A percentile compares a stretch with the other conserved stretches of the same genome.
Evolutionary conservation across 2,113 vertebrate species (phyloP).

Genomic region (Coptodon rendalli): DNA sequence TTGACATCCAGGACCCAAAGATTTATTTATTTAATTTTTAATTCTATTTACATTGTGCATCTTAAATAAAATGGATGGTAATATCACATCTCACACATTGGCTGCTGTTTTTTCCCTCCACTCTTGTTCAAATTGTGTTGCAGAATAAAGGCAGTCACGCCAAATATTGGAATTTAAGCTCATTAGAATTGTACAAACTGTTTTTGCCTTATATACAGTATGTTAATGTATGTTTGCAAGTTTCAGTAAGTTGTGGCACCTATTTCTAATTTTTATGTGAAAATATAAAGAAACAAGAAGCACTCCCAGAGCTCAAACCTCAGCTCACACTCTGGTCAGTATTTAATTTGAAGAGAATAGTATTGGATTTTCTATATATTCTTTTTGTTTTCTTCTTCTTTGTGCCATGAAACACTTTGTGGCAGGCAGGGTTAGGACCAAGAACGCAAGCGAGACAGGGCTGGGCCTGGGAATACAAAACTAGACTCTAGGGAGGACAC

Average conservation of each 20-base stretch:
- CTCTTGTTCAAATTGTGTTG: not conserved
- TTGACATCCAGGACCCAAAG: not conserved
- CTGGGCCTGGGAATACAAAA: not conserved
- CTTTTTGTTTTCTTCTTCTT: not conserved
- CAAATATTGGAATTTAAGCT: not conserved
- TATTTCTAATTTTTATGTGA: not conserved
- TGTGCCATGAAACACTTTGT: not conserved
- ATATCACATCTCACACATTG: not conserved
- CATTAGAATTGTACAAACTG: not conserved
- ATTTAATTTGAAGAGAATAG: not conserved
- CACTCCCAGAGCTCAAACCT: not conserved
- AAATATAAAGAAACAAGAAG: not conserved
- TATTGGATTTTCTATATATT: not conserved
- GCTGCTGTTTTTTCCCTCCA: not conserved
- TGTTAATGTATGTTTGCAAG: not conserved
- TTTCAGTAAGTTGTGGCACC: not conserved
- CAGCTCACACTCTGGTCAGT: not conserved
- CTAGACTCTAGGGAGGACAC: not conserved
- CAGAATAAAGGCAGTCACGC: accelerated
- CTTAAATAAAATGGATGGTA: not conserved
- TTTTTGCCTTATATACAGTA: not conserved
- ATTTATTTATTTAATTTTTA: not conserved
- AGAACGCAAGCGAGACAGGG: accelerated
- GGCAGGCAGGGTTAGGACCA: not conserved
- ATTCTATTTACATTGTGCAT: not conserved